Evolutionary conservation across 1,140 invertebrate genomes (phyloP).

Genomic region (Pseudomyrmex gracilis): DNA sequence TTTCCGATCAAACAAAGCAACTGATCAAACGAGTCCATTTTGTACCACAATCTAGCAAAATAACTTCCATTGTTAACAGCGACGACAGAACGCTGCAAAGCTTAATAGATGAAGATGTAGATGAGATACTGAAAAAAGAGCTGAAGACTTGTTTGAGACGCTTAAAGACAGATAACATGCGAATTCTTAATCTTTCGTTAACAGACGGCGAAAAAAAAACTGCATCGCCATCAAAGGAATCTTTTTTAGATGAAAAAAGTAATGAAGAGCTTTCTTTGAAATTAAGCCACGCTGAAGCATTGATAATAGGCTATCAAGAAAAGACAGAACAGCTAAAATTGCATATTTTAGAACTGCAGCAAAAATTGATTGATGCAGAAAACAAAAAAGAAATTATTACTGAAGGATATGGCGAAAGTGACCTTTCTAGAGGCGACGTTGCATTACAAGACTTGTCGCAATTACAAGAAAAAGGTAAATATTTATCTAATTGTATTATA

Average conservation of each 20-base stretch:
- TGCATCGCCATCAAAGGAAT: constrained; percentile 63
- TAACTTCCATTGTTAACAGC: constrained; percentile 87
- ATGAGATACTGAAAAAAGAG: constrained; percentile 87
- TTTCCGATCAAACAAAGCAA: background rate
- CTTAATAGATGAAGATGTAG: constrained; percentile 81
- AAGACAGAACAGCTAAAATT: constrained; percentile 87
- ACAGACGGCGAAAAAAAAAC: constrained; percentile 70
- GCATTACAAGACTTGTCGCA: constrained; percentile 80
- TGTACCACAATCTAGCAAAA: constrained; percentile 88
- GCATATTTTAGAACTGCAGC: constrained; percentile 86
- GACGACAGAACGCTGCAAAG: constrained; percentile 81
- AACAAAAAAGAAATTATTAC: constrained; percentile 88
- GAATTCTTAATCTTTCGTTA: constrained; percentile 88
- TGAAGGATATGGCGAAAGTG: constrained; percentile 87
- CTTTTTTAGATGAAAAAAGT: constrained; percentile 64
- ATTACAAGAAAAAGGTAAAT: constrained; percentile 82
- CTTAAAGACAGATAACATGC: constrained; percentile 88
- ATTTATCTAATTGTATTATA: constrained; percentile 27
- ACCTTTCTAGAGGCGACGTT: constrained; percentile 75
- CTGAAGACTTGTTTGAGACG: constrained; percentile 88
- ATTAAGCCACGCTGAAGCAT: constrained; percentile 83
- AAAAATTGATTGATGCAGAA: constrained; percentile 83
- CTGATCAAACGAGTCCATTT: constrained; percentile 88
- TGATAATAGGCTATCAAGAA: constrained; percentile 84
- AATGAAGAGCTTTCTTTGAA: constrained; percentile 81